A percentile compares a stretch with the other conserved stretches of the same genome.
Evolutionary conservation across 2,113 vertebrate genomes (phyloP).

Genomic region (Heterochromis multidens): DNA sequence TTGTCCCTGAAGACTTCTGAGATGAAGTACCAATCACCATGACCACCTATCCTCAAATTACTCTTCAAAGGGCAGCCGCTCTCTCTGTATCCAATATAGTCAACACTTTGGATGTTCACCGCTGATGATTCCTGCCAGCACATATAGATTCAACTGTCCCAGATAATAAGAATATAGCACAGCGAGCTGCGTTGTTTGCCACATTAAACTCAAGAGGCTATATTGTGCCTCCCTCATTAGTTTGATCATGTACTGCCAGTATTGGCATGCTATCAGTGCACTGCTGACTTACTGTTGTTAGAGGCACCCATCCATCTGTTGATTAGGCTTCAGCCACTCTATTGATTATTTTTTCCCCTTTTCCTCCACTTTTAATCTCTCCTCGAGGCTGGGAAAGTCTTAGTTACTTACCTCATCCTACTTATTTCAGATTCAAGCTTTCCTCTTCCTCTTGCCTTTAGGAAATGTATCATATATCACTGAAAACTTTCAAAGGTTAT

Average conservation of each 20-base stretch:
- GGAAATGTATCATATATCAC: not conserved
- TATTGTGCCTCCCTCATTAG: slow-evolving; percentile 13
- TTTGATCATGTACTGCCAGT: slow-evolving; percentile 6
- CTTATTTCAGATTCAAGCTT: not conserved
- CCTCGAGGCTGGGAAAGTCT: slow-evolving; percentile 15
- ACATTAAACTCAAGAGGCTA: slow-evolving; percentile 7
- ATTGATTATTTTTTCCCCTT: slow-evolving; percentile 17
- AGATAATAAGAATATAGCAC: not conserved
- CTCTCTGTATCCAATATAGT: not conserved
- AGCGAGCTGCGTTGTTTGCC: slow-evolving; percentile 7
- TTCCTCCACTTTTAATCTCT: not conserved
- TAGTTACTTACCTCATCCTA: not conserved
- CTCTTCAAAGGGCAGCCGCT: not conserved
- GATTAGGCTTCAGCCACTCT: slow-evolving; percentile 29
- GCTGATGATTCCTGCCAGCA: not conserved
- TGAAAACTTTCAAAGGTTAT: not conserved
- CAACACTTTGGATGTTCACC: not conserved
- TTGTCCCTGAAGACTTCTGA: not conserved
- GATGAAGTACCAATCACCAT: not conserved
- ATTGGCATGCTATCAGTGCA: not conserved
- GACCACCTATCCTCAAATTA: not conserved
- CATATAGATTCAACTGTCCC: slow-evolving; percentile 13
- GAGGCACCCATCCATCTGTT: slow-evolving; percentile 40
- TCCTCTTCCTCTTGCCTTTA: not conserved
- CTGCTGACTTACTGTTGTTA: slow-evolving; percentile 16